These are phyloP conservation scores for Drosophila bifasciata DNA, from an alignment of 1,140 invertebrate genomes.

Conservation along the genomic window DNA sequence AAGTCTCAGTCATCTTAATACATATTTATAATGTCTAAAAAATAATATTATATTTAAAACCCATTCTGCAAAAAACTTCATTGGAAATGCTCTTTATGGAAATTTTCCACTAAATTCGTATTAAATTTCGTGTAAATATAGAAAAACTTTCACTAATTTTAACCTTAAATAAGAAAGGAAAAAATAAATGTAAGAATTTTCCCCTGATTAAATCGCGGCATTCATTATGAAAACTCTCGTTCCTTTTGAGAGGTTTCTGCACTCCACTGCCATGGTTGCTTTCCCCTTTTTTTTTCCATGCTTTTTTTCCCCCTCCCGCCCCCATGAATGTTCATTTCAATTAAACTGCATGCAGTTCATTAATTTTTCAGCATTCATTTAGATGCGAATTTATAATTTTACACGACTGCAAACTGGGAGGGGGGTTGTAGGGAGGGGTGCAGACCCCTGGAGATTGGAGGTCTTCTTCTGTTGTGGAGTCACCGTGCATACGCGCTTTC, in stretches of 20 bases:
- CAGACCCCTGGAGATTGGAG: slow-evolving; percentile 2
- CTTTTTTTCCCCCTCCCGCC: not conserved
- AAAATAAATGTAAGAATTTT: no score
- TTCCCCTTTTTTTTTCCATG: not conserved
- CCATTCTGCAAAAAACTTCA: no score
- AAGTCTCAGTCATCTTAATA: slow-evolving; percentile 85
- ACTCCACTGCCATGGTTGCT: not conserved
- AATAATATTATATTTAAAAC: no score
- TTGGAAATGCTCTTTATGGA: no score
- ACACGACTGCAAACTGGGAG: slow-evolving; percentile 18
- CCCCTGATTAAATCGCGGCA: no score
- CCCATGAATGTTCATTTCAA: slow-evolving; percentile 72
- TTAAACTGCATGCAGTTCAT: slow-evolving; percentile 82
- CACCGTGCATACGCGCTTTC: slow-evolving; percentile 72
- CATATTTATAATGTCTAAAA: no score
- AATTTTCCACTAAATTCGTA: no score
- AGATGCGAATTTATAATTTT: slow-evolving; percentile 82
- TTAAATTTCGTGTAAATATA: no score
- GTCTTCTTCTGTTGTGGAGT: slow-evolving; percentile 26
- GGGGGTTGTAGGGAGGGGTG: slow-evolving; percentile 7
- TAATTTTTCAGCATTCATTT: slow-evolving; percentile 81
- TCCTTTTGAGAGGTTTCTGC: not conserved
- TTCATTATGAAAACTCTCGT: no score
- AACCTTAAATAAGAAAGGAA: no score
- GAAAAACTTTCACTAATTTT: no score